Conservation (phyloP, 1,140 invertebrate genomes). For the Neodiprion fabricii region DNA sequence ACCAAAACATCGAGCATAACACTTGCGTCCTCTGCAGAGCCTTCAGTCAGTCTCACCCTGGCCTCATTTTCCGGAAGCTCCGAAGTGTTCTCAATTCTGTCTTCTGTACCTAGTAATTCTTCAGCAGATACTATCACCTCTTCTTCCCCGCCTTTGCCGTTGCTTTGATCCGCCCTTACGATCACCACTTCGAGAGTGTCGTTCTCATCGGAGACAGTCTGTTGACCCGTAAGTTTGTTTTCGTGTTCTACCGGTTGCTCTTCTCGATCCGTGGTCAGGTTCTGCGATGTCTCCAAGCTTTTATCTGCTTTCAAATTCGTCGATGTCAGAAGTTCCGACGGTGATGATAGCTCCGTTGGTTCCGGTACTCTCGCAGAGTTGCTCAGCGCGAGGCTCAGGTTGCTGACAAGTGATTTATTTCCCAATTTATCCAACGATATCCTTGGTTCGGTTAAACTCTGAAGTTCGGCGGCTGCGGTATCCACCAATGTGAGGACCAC, state of each 20-base stretch:
- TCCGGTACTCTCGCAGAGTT: not conserved
- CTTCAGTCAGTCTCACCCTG: slow-evolving; percentile 49
- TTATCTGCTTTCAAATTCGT: slow-evolving; percentile 8
- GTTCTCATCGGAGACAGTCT: slow-evolving; percentile 5
- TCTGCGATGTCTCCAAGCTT: slow-evolving; percentile 23
- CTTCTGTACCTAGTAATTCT: slow-evolving; percentile 28
- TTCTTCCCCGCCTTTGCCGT: slow-evolving; percentile 3
- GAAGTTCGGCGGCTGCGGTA: slow-evolving; percentile 66
- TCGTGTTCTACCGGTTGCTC: slow-evolving; percentile 14
- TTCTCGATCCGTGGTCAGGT: slow-evolving; percentile 23
- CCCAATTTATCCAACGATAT: not conserved
- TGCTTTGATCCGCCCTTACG: slow-evolving; percentile 49
- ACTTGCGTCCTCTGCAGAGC: slow-evolving; percentile 49
- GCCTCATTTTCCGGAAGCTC: slow-evolving; percentile 27
- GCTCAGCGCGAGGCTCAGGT: slow-evolving; percentile 21
- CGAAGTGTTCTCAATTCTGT: slow-evolving; percentile 20
- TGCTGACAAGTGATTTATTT: not conserved
- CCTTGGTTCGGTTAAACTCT: slow-evolving; percentile 53
- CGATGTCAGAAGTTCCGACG: not conserved
- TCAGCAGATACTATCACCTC: slow-evolving; percentile 13
- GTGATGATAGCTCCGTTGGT: not conserved
- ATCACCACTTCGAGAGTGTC: slow-evolving; percentile 39
- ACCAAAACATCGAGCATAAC: slow-evolving; percentile 49
- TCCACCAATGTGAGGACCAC: slow-evolving; percentile 71
- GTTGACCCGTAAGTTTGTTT: slow-evolving; percentile 20